A percentile compares a stretch with the other conserved stretches of the same genome.
These are phyloP conservation scores for Petrocephalus sullivani DNA, from an alignment of 2,797 vertebrate species.

Conservation along the genomic window DNA sequence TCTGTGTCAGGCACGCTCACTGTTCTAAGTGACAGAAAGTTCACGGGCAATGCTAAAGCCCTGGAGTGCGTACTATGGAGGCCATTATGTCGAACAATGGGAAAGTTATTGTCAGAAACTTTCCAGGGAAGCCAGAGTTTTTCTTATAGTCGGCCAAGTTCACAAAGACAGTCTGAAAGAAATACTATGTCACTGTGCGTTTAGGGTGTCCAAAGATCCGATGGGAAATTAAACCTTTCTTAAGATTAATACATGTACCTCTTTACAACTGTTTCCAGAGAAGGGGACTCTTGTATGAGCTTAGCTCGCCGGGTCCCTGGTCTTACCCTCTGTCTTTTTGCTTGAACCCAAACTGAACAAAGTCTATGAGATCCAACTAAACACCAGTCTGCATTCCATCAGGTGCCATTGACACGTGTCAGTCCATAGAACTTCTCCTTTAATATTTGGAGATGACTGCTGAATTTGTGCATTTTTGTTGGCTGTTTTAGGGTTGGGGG, in stretches of 20 bases:
- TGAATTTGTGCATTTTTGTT: not conserved
- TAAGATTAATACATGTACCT: not conserved
- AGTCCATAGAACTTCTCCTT: not conserved
- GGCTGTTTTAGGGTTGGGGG: not conserved
- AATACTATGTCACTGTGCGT: not conserved
- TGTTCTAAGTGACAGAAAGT: not conserved
- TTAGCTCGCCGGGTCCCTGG: not conserved
- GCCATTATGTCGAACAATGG: not conserved
- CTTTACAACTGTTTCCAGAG: not conserved
- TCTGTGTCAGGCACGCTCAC: not conserved
- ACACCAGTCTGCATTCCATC: not conserved
- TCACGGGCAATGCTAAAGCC: not conserved
- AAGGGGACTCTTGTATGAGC: not conserved
- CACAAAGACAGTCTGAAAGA: not conserved
- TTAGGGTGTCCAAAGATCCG: not conserved
- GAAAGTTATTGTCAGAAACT: not conserved
- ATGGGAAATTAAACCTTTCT: not conserved
- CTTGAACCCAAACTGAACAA: not conserved
- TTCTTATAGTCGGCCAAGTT: not conserved
- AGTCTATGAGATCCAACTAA: not conserved
- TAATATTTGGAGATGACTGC: not conserved
- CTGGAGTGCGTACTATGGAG: not conserved
- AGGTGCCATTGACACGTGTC: not conserved
- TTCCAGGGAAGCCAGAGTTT: not conserved
- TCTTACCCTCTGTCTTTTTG: not conserved